phyloP scores from a whole-genome alignment of 2,888 invertebrate genomes.

The Bedellia somnulentella region DNA sequence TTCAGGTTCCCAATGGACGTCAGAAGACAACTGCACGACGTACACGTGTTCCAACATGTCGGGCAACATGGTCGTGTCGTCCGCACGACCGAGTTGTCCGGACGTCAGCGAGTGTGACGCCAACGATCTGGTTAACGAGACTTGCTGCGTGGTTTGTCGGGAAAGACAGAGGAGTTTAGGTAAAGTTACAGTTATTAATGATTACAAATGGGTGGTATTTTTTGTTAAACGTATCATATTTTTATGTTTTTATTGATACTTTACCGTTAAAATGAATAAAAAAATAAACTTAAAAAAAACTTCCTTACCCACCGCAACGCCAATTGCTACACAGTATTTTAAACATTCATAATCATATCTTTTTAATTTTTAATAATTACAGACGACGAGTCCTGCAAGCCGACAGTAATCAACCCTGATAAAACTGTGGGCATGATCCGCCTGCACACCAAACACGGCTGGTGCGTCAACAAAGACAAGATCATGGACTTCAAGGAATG shows the following conservation, averaged over 20 bases:
- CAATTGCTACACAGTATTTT: background rate
- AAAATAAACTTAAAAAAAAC: background rate
- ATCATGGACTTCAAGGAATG: slow-evolving; percentile 70
- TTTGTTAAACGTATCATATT: too few relatives aligned
- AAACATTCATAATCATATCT: too few relatives aligned
- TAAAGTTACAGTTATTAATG: too few relatives aligned
- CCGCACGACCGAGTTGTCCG: slow-evolving; percentile 62
- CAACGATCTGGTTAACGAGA: slow-evolving; percentile 57
- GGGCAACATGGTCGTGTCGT: slow-evolving; percentile 56
- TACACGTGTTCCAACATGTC: slow-evolving; percentile 50
- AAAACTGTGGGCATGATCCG: slow-evolving; percentile 64
- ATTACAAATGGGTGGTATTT: too few relatives aligned
- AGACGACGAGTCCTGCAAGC: slow-evolving; percentile 53
- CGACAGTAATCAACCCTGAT: too few relatives aligned
- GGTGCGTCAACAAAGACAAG: slow-evolving; percentile 65
- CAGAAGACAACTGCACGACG: slow-evolving; percentile 66
- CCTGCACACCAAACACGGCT: slow-evolving; percentile 50
- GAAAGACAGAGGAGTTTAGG: slow-evolving; percentile 43
- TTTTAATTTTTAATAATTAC: too few relatives aligned
- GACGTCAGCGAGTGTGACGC: slow-evolving; percentile 62
- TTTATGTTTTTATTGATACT: too few relatives aligned
- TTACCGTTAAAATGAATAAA: too few relatives aligned
- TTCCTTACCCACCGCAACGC: background rate
- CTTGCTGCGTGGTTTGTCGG: slow-evolving; percentile 71
- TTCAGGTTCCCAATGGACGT: slow-evolving; percentile 59